Evolutionary conservation across 2,113 vertebrate species (phyloP).

Genomic region (Lasiurus borealis): DNA sequence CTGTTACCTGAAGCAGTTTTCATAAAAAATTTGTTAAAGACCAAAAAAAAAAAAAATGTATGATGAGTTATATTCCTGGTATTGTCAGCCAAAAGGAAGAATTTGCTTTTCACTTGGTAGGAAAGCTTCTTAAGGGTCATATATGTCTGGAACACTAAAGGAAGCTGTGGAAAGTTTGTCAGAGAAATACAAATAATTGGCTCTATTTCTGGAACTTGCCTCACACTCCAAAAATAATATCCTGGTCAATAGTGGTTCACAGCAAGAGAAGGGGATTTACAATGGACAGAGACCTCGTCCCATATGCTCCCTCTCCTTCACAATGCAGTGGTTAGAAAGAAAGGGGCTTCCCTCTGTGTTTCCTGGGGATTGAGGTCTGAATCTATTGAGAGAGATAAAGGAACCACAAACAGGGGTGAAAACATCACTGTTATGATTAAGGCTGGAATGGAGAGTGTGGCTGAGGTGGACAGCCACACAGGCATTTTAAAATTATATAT

Average conservation of each 20-base stretch:
- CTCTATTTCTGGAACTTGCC: conserved; percentile 1
- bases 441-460: not conserved
- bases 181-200: not conserved
- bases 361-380: not conserved
- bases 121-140: not conserved
- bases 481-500: not conserved
- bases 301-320: not conserved
- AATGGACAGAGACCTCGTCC: not conserved
- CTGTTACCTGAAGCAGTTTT: not conserved
- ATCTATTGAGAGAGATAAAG: not conserved
- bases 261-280: not conserved
- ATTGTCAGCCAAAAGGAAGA: not conserved
- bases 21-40: not conserved
- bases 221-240: not conserved
- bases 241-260: not conserved
- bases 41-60: not conserved
- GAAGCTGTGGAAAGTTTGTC: no score
- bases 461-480: not conserved
- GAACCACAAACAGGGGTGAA: not conserved
- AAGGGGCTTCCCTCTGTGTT: not conserved
- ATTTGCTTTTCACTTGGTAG: not conserved
- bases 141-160: not conserved
- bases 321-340: not conserved
- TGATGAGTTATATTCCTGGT: not conserved
- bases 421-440: not conserved